These are phyloP conservation scores for Melanotaenia boesemani DNA, from an alignment of 2,797 vertebrate species.

Conservation along the genomic window DNA sequence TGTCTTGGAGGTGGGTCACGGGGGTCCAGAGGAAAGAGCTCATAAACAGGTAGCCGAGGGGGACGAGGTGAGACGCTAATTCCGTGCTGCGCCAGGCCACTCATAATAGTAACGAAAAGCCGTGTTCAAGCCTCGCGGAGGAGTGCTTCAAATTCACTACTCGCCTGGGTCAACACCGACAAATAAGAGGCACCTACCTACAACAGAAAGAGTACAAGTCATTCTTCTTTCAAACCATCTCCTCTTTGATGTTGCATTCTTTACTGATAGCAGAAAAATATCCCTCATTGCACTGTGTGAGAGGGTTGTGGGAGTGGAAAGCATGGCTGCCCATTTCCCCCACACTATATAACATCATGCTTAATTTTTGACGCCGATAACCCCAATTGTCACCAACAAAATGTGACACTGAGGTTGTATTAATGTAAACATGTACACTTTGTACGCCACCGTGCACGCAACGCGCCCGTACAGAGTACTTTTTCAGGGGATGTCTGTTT, in stretches of 20 bases:
- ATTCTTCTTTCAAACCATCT: constrained; percentile 67
- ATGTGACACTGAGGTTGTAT: constrained; percentile 43
- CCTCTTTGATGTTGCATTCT: constrained; percentile 76
- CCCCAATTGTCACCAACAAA: constrained; percentile 45
- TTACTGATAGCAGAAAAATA: constrained; percentile 60
- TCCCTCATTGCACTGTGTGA: constrained; percentile 73
- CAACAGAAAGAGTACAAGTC: constrained; percentile 43
- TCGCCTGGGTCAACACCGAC: constrained; percentile 54
- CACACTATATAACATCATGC: constrained; percentile 82
- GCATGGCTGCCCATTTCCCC: constrained; percentile 86
- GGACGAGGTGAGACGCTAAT: constrained; percentile 88
- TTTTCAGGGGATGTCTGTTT: constrained; percentile 46
- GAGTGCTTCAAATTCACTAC: constrained; percentile 43
- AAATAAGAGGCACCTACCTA: constrained; percentile 55
- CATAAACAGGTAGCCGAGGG: constrained; percentile 90
- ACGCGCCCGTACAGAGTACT: constrained; percentile 33
- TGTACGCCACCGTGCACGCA: constrained; percentile 21
- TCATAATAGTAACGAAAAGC: constrained; percentile 73
- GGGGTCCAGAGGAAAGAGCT: constrained; percentile 89
- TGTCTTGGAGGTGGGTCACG: constrained; percentile 89
- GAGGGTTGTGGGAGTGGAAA: constrained; percentile 85
- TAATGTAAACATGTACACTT: constrained; percentile 35
- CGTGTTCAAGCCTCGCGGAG: constrained; percentile 53
- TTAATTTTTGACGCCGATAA: constrained; percentile 79
- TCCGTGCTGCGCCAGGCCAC: constrained; percentile 86